Evolutionary conservation across 2,888 invertebrate species (phyloP).

Genomic region (Nemurella pictetii): DNA sequence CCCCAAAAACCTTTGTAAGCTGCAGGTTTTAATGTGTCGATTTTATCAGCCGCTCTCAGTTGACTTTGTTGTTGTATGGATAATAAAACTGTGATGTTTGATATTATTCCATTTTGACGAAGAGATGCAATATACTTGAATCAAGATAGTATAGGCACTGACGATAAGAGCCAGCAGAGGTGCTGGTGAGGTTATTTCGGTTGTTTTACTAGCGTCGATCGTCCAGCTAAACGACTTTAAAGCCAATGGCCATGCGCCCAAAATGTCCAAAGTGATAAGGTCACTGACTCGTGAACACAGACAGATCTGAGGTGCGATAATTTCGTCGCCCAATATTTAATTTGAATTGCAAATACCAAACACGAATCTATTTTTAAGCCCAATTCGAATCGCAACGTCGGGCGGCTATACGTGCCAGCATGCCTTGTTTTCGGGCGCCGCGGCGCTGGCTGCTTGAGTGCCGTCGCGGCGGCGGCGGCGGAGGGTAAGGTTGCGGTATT

Average conservation of each 20-base stretch:
- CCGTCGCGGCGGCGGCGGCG: conserved; percentile 10
- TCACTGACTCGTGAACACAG: not conserved
- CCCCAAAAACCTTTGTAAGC: not conserved
- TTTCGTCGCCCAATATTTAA: conserved; percentile 4
- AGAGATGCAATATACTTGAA: not conserved
- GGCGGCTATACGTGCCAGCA: conserved; percentile 8
- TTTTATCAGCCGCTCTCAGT: not conserved
- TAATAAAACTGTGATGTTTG: not conserved
- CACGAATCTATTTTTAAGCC: conserved; percentile 20
- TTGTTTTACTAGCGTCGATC: not conserved
- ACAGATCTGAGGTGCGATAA: not conserved
- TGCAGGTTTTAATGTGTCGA: not conserved
- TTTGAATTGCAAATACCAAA: not conserved
- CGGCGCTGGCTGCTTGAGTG: conserved; percentile 20
- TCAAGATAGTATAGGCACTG: not conserved
- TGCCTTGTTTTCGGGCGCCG: conserved; percentile 5
- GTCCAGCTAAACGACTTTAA: not conserved
- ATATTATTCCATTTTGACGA: not conserved
- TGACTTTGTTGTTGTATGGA: not conserved
- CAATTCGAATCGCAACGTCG: not conserved
- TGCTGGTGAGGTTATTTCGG: not conserved
- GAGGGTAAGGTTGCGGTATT: conserved; percentile 36
- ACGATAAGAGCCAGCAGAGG: not conserved
- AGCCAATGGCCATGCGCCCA: not conserved
- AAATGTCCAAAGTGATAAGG: not conserved